Evolutionary conservation across 1,140 invertebrate genomes (phyloP).

Genomic region (Cotesia glomerata): DNA sequence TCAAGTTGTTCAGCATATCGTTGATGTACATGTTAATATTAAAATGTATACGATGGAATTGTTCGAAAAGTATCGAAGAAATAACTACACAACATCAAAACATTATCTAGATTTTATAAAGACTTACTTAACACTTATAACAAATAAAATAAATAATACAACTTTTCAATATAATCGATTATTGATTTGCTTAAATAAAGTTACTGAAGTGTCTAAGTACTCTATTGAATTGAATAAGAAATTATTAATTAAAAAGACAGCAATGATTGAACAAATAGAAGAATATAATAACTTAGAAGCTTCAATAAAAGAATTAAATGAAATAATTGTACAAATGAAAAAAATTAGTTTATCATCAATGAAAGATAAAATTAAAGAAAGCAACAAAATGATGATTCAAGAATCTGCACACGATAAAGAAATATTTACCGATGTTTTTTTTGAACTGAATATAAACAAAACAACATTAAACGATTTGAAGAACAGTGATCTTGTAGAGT

Average conservation of each 20-base stretch:
- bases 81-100: constrained; percentile 88
- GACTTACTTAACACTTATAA: constrained; percentile 76
- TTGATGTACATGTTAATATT: constrained; percentile 80
- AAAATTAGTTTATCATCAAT: constrained; percentile 75
- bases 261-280: constrained; percentile 76
- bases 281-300: constrained; percentile 76
- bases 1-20: constrained; percentile 79
- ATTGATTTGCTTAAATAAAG: constrained; percentile 70
- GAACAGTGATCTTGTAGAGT: constrained; percentile 90
- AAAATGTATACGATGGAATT: constrained; percentile 77
- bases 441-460: constrained; percentile 80
- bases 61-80: constrained; percentile 71
- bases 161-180: constrained; percentile 56
- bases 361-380: constrained; percentile 78
- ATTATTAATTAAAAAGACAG: constrained; percentile 76
- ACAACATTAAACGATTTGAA: constrained; percentile 80
- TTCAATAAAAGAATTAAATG: constrained; percentile 70
- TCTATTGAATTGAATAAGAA: constrained; percentile 76
- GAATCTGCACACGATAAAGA: constrained; percentile 85
- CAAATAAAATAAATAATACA: constrained; percentile 65
- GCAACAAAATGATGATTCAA: constrained; percentile 75
- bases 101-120: constrained; percentile 88
- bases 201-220: constrained; percentile 78
- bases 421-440: constrained; percentile 78
- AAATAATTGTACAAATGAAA: constrained; percentile 77